phyloP scores from a whole-genome alignment of 1,140 invertebrate species.

The Neotoxoptera formosana region DNA sequence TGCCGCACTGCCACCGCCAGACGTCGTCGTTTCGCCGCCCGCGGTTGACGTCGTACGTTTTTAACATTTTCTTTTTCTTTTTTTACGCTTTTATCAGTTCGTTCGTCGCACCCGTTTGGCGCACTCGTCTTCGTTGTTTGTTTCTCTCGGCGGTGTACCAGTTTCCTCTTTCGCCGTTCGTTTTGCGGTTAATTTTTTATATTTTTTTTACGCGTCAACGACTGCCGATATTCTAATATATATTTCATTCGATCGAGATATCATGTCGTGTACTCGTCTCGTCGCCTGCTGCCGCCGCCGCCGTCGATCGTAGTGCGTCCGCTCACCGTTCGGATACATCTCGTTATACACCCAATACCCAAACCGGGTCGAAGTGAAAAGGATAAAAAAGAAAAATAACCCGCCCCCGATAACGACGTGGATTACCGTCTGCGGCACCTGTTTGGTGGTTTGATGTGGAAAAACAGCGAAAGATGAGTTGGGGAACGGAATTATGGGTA shows the following conservation, averaged over 20 bases:
- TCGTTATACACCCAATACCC: not conserved
- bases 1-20: not conserved
- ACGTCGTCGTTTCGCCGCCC: not conserved
- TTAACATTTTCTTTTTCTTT: slow-evolving; percentile 29
- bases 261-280: not conserved
- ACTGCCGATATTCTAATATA: not conserved
- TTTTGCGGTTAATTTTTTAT: not conserved
- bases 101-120: slow-evolving; percentile 48
- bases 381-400: not conserved
- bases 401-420: slow-evolving; percentile 27
- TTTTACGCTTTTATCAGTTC: slow-evolving; percentile 35
- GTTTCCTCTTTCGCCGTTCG: not conserved
- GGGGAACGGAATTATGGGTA: slow-evolving; percentile 61
- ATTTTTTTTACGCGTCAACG: not conserved
- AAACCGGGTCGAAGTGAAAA: slow-evolving; percentile 31
- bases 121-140: slow-evolving; percentile 12
- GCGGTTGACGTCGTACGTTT: slow-evolving; percentile 46
- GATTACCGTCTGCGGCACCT: not conserved
- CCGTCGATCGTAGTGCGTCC: not conserved
- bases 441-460: slow-evolving; percentile 50
- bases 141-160: no score
- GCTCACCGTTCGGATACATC: not conserved
- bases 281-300: not conserved
- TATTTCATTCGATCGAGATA: not conserved
- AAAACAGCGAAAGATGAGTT: slow-evolving; percentile 60